Base-by-base conservation (phyloP, 2,113 vertebrate genomes). In the Clupea harengus region DNA sequence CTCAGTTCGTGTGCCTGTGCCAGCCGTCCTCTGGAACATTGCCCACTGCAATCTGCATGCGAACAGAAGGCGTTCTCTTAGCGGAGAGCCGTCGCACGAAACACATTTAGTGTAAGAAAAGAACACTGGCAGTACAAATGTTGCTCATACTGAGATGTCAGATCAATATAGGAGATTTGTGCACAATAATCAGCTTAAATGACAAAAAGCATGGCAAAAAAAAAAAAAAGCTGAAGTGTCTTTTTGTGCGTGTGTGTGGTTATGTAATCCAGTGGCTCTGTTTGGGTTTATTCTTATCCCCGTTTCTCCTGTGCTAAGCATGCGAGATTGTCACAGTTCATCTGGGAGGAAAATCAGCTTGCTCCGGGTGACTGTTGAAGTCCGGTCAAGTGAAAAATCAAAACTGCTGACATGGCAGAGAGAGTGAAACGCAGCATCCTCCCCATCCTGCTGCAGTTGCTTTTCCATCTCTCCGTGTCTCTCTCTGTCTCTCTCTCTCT, bases 161-260 rank as follows among this genome's bases (percentile, higher is more conserved):
- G 60, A 85, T 85, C 67, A 83, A 45, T 75, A 67, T 45, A 84
- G 44, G 28, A 60, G 57, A 82, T 88, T 83, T 86, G 44, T 49
- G 49, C 10, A 18, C 72, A 17, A 13, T 75, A 84, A 86, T 88
- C 87, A 32, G 87, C 84, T 84, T 88, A 83, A 85, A 54, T 10
- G 25, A 85, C 44, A 85, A 87, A 28, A 75, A 78, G 72, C 20
- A 2, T 15, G 39, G 72, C 32, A 78, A 44, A 78, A 72, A 67
- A 78, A 72, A 67, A 78, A 22, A 60, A 60, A 28, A 72, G 28
- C 64, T 72, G n/a, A 72, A 32, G 25, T 5, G 28, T 39, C 32
- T 78, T 78, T 39, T 78, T 39, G 10, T 13, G 39, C 2, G 39
- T 39, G 39, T 39, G 28, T 78, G n/a, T 47, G 47, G 84, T 85